Conservation (phyloP, 1,140 invertebrate genomes). For the Brachionus plicatilis region DNA sequence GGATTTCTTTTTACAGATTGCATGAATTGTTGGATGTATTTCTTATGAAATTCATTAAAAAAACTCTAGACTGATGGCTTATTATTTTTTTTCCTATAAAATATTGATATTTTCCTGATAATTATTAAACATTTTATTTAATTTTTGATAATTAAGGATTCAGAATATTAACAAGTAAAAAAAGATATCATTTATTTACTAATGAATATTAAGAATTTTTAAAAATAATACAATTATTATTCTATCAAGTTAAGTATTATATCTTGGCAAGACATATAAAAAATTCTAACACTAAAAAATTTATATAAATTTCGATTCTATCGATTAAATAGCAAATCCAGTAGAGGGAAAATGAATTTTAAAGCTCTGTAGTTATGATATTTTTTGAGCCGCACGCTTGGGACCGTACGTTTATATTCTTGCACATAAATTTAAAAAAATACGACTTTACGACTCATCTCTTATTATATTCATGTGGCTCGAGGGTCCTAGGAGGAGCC, state of each 20-base stretch:
- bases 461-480: too few species aligned
- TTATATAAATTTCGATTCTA: neutral
- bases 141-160: neutral
- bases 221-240: too few species aligned
- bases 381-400: neutral
- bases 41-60: neutral
- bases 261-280: too few species aligned
- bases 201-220: too few species aligned
- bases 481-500: too few species aligned
- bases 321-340: neutral
- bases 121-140: neutral
- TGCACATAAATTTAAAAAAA: neutral
- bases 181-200: too few species aligned
- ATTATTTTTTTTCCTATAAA: neutral
- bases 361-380: neutral
- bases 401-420: neutral
- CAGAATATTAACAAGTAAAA: too few species aligned
- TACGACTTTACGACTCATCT: too few species aligned
- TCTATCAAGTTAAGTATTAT: neutral
- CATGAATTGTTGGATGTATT: neutral
- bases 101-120: neutral
- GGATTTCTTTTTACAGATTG: neutral
- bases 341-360: neutral
- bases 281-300: neutral
- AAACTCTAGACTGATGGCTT: neutral